Percentiles rank a stretch among this genome's conserved stretches.
Conservation (phyloP, 2,113 vertebrate genomes). For the Aspidoscelis tigris region DNA sequence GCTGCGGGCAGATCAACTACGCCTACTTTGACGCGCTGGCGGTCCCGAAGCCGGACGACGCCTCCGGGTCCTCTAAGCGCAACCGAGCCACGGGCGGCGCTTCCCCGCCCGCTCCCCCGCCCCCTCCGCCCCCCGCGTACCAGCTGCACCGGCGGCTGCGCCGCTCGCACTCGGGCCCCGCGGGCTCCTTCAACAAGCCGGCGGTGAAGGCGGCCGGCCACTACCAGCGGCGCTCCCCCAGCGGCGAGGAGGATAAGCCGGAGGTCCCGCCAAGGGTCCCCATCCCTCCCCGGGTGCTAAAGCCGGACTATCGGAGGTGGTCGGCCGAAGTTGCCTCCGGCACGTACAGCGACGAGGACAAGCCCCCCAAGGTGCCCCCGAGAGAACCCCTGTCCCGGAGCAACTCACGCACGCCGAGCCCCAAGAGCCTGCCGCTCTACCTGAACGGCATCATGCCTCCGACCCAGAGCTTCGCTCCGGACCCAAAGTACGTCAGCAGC, state of each 20-base stretch:
- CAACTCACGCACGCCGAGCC: constrained; percentile 89
- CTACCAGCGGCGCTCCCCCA: constrained; percentile 71
- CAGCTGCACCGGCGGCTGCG: constrained; percentile 86
- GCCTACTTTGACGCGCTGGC: constrained; percentile 85
- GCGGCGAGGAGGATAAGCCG: constrained; percentile 82
- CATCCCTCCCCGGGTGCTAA: constrained; percentile 88
- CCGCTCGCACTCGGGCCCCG: constrained; percentile 91
- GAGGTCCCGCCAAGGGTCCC: constrained; percentile 91
- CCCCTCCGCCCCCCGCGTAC: constrained; percentile 60
- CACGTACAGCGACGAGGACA: constrained; percentile 90
- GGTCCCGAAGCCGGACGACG: constrained; percentile 65
- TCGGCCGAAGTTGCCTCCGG: constrained; percentile 93
- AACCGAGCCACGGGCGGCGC: constrained; percentile 38
- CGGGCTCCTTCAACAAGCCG: constrained; percentile 91
- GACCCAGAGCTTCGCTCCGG: constrained; percentile 96
- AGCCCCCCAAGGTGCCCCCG: constrained; percentile 92
- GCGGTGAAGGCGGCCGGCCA: constrained; percentile 75
- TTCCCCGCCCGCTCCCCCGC: constrained; percentile 36
- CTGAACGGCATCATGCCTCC: constrained; percentile 95
- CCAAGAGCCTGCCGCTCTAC: constrained; percentile 93
- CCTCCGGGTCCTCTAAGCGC: constrained; percentile 49
- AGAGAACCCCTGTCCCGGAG: constrained; percentile 86
- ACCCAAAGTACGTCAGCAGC: constrained; percentile 93
- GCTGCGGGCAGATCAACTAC: constrained; percentile 88
- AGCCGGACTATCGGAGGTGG: constrained; percentile 90